Conservation (phyloP, 2,888 invertebrate species). For the Sinodicranocentrus sp. region DNA sequence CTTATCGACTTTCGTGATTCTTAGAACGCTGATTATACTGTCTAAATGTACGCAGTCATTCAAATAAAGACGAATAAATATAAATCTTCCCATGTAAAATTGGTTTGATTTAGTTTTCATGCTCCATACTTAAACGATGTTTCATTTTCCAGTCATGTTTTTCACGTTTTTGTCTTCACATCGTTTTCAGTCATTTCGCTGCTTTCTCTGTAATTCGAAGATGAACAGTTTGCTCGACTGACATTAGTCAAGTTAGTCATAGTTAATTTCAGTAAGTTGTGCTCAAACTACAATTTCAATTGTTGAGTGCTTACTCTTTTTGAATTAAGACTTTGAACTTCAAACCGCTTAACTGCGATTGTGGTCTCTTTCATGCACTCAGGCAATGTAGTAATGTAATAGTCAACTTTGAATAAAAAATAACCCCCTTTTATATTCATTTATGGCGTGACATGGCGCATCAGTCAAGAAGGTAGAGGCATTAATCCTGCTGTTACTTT, state of each 20-base stretch:
- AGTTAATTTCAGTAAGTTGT: conserved; percentile 35
- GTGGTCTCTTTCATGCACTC: conserved; percentile 43
- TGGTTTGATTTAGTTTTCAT: conserved; percentile 72
- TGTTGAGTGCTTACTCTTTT: too few relatives aligned
- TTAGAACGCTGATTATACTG: too few relatives aligned
- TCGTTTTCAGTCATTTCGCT: background rate
- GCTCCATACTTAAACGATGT: conserved; percentile 63
- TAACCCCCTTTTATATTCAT: background rate
- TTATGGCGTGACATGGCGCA: conserved; percentile 14
- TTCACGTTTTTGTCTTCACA: conserved; percentile 7
- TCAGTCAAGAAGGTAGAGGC: background rate
- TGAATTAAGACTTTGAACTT: conserved; percentile 52
- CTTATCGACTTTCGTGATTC: too few relatives aligned
- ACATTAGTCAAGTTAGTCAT: conserved; percentile 45
- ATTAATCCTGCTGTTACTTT: background rate
- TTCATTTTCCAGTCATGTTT: conserved; percentile 72
- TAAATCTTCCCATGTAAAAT: conserved; percentile 75
- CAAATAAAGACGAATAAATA: too few relatives aligned
- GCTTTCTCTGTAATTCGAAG: conserved; percentile 48
- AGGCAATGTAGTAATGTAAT: background rate
- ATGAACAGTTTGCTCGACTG: too few relatives aligned
- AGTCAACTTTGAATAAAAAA: background rate
- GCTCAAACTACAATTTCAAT: conserved; percentile 13
- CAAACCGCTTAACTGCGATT: too few relatives aligned
- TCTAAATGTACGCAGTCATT: too few relatives aligned